Evolutionary conservation across 2,113 vertebrate species (phyloP).

Genomic region (Triplophysa rosa): DNA sequence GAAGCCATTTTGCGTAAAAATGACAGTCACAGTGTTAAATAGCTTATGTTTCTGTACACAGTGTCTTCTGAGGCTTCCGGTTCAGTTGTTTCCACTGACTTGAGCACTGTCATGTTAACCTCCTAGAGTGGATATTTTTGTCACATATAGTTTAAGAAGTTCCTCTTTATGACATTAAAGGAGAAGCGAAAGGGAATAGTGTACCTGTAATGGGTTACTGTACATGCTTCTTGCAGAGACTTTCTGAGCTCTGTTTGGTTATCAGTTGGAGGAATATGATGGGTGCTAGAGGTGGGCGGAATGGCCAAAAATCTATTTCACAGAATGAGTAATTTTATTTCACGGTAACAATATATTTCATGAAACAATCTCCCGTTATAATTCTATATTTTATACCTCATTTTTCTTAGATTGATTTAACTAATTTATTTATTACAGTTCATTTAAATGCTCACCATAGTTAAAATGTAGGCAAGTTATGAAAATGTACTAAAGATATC

Average conservation of each 20-base stretch:
- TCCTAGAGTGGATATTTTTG: constrained; percentile 26
- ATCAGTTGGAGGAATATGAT: not conserved
- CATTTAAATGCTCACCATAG: too few species aligned
- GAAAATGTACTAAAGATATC: too few species aligned
- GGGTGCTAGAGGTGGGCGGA: too few species aligned
- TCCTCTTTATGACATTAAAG: not conserved
- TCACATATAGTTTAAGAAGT: not conserved
- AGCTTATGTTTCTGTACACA: not conserved
- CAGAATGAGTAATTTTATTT: too few species aligned
- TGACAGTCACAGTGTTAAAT: not conserved
- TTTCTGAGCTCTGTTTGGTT: not conserved
- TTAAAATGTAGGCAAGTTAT: too few species aligned
- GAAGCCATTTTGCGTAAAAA: not conserved
- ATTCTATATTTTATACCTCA: too few species aligned
- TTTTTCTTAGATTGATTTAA: too few species aligned
- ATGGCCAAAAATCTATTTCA: too few species aligned
- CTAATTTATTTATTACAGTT: too few species aligned
- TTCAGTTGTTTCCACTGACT: constrained; percentile 25
- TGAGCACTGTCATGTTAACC: constrained; percentile 2
- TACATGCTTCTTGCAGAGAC: not conserved
- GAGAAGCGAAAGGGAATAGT: constrained; percentile 9
- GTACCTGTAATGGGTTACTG: not conserved
- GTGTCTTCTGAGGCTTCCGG: not conserved
- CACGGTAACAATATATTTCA: too few species aligned
- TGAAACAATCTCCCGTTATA: too few species aligned